Percentiles rank a stretch among this genome's conserved stretches.
phyloP scores from a whole-genome alignment of 2,113 vertebrate species.

The Physeter macrocephalus region DNA sequence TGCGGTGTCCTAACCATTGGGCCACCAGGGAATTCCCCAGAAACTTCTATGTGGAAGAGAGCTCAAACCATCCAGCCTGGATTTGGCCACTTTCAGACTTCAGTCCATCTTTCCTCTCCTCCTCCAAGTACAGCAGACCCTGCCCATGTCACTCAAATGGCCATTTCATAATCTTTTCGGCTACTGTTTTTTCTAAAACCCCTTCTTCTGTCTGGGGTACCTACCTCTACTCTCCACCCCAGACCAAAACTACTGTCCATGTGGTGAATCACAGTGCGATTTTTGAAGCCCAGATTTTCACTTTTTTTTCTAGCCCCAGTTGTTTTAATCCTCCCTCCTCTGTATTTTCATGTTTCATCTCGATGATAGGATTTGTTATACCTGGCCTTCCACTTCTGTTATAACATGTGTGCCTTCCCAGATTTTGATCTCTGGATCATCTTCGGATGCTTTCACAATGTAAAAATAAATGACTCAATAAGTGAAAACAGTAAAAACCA shows the following conservation, averaged over 20 bases:
- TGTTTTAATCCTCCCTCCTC: neutral
- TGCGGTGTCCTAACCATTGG: too few relatives aligned
- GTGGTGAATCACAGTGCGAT: neutral
- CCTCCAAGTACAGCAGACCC: rapidly evolving
- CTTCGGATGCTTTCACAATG: neutral
- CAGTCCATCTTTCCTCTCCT: rapidly evolving
- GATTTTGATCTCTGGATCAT: neutral
- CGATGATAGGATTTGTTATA: neutral
- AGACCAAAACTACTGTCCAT: neutral
- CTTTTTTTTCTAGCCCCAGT: neutral
- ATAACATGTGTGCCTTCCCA: rapidly evolving
- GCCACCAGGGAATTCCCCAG: too few relatives aligned
- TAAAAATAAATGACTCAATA: neutral
- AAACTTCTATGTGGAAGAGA: too few relatives aligned
- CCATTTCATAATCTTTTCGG: neutral
- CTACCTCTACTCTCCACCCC: neutral
- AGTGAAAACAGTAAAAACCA: neutral
- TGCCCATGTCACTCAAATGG: rapidly evolving
- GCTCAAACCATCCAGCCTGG: neutral
- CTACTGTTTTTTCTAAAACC: neutral
- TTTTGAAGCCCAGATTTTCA: neutral
- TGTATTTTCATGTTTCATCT: neutral
- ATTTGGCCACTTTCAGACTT: too few relatives aligned
- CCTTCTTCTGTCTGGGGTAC: neutral
- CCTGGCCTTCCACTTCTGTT: neutral